Evolutionary conservation across 2,888 invertebrate genomes (phyloP).

Genomic region (Rotaria magnacalcarata): DNA sequence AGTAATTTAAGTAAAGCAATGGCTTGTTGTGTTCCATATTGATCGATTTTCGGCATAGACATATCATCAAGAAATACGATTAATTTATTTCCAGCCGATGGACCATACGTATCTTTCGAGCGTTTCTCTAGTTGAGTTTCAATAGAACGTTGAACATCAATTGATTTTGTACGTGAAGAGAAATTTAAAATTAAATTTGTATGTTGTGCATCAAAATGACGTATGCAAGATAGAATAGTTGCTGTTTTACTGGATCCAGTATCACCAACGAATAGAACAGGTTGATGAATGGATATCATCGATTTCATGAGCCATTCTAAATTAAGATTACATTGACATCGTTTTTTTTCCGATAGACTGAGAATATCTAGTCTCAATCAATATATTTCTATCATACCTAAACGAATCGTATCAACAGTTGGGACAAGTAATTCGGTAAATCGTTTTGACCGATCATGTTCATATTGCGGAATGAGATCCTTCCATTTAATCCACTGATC

Average conservation of each 20-base stretch:
- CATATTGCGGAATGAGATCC: conserved; percentile 72
- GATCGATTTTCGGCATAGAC: conserved; percentile 82
- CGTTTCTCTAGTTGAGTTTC: conserved; percentile 83
- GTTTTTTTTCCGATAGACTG: too few relatives aligned
- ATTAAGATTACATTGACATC: not conserved
- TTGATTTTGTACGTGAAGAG: conserved; percentile 80
- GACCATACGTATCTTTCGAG: conserved; percentile 82
- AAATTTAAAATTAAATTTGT: conserved; percentile 72
- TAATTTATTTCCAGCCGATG: conserved; percentile 80
- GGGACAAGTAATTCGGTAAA: conserved; percentile 82
- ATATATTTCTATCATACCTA: conserved; percentile 59
- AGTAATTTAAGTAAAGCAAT: conserved; percentile 82
- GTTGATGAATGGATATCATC: conserved; percentile 73
- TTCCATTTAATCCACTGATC: conserved; percentile 79
- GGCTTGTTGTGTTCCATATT: conserved; percentile 86
- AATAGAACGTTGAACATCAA: conserved; percentile 80
- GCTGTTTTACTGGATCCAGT: conserved; percentile 89
- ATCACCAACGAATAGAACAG: conserved; percentile 79
- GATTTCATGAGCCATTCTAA: conserved; percentile 68
- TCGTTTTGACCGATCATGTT: conserved; percentile 68
- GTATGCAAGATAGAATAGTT: conserved; percentile 75
- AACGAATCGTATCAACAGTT: conserved; percentile 77
- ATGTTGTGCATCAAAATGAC: conserved; percentile 66
- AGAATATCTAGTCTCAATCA: too few relatives aligned
- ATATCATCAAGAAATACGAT: conserved; percentile 86